Evolutionary conservation across 2,113 vertebrate species (phyloP), one percentile per base, ranked within the genome.

Genomic region (Verasper variegatus): DNA sequence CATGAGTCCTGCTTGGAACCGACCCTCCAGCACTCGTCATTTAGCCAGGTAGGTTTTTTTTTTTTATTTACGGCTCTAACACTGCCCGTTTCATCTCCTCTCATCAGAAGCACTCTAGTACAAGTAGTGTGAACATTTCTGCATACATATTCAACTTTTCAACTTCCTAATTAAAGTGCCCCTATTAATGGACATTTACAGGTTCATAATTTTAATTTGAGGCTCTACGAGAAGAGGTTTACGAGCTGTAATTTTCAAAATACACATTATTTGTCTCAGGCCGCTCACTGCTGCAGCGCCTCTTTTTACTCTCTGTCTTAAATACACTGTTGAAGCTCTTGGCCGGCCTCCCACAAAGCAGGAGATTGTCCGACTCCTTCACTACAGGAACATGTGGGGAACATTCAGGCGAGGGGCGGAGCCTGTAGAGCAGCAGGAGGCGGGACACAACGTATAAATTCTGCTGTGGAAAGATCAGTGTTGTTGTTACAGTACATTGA

Each of bases 21-120:
- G 91, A 55, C 68, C 90, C 12, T 90, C 91, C 1, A 92, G 89
- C 1, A 95, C 94, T 68, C 95, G 95, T 4, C 95, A 96, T 83
- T 92, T 97, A 1, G 97, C 97, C 92, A 97, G 96, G 97, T 99
- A 59, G 69, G 93, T 31, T 5, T 12, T 2, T 11, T 14, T 20
- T 18, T 51, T 18, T 7, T 31, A 31, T 31, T 31, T 31, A 31
- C 31, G 6, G 31, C 31, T 31, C 31, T 31, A 31, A 51, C 17
- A 20, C n/a, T 8, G 62, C 37, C 13, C 6, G n/a, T 51, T 42
- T 65, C 18, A 23, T 27, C 21, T 56, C 2, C 23, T 42, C 54
- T 51, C 60, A 66, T 9, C 56, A 31, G 15, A 64, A 10, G 21
- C 51, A 15, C 51, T 68, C 5, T 1, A n/a, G 9, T 7, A 21